Evolutionary conservation across 1,140 invertebrate genomes (phyloP).

Genomic region (Spodoptera frugiperda): DNA sequence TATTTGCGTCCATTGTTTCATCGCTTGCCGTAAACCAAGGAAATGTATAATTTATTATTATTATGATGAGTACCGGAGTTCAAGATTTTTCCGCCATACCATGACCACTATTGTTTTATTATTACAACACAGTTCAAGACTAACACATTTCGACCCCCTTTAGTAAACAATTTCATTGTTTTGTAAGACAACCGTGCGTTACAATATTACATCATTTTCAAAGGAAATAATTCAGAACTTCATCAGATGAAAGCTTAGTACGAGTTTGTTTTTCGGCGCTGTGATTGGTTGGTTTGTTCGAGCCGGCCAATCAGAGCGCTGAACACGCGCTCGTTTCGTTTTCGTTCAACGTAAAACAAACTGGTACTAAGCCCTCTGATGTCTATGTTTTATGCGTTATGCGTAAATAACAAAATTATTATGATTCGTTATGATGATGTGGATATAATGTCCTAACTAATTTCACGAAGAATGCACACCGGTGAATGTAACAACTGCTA

Average conservation of each 20-base stretch:
- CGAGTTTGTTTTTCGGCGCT: too few species aligned
- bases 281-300: too few species aligned
- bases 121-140: neutral
- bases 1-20: constrained; percentile 23
- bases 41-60: constrained; percentile 1
- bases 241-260: neutral
- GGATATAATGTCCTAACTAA: constrained; percentile 27
- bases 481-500: constrained; percentile 13
- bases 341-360: too few species aligned
- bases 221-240: constrained; percentile 8
- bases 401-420: constrained; percentile 18
- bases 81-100: constrained; percentile 22
- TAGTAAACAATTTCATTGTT: constrained; percentile 3
- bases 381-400: constrained; percentile 8
- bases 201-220: neutral
- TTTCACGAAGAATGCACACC: constrained; percentile 28
- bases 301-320: too few species aligned
- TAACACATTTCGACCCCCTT: constrained; percentile 4
- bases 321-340: too few species aligned
- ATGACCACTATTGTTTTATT: constrained; percentile 24
- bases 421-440: constrained; percentile 19
- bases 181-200: neutral
- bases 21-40: neutral
- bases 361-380: constrained; percentile 6
- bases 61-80: neutral